Percentiles rank a stretch among this genome's conserved stretches.
phyloP scores from a whole-genome alignment of 2,797 vertebrate species.

The Tamandua tetradactyla region DNA sequence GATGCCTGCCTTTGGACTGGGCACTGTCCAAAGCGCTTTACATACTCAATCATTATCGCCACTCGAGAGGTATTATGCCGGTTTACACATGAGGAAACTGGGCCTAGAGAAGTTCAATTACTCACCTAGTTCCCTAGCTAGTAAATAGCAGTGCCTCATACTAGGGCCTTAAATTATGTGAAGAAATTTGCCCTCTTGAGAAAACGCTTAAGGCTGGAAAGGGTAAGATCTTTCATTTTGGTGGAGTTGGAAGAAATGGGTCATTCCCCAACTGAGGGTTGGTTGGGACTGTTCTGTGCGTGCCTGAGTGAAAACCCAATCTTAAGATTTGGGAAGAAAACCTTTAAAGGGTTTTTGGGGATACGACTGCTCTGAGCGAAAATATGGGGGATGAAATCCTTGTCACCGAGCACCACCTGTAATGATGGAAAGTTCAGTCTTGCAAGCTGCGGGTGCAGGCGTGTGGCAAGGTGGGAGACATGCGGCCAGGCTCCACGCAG shows the following conservation, averaged over 20 bases:
- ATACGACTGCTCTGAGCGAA: not conserved
- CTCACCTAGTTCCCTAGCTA: not conserved
- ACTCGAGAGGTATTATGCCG: not conserved
- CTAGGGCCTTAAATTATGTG: not conserved
- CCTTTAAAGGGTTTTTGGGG: not conserved
- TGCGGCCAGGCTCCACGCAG: not conserved
- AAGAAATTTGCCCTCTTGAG: not conserved
- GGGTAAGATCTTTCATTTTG: not conserved
- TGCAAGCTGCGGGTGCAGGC: not conserved
- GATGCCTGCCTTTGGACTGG: not conserved
- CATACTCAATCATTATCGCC: not conserved
- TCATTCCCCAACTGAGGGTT: not conserved
- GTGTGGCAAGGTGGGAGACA: slow-evolving; percentile 4
- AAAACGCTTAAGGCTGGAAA: not conserved
- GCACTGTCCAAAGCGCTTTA: not conserved
- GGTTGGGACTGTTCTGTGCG: not conserved
- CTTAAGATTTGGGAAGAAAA: not conserved
- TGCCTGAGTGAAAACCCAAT: not conserved
- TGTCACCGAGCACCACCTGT: not conserved
- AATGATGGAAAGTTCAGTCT: slow-evolving; percentile 23
- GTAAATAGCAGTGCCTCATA: not conserved
- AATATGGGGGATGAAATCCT: not conserved
- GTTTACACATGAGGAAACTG: not conserved
- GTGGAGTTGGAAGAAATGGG: not conserved
- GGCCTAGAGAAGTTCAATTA: not conserved